These are phyloP conservation scores for Eufriesea mexicana DNA, from an alignment of 1,140 invertebrate genomes.

Conservation along the genomic window DNA sequence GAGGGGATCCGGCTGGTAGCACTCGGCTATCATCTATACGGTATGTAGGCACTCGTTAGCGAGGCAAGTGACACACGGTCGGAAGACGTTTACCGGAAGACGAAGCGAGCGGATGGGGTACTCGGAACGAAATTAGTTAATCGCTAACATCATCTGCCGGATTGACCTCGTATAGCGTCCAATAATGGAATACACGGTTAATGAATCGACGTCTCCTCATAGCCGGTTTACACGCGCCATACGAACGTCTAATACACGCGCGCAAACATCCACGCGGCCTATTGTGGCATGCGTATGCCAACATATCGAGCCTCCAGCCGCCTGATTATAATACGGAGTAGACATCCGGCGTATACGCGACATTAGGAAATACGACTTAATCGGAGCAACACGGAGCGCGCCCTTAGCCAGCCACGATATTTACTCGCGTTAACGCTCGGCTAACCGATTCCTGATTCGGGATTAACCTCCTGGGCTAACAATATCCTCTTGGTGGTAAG, in stretches of 20 bases:
- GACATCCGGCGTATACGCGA: slow-evolving; percentile 22
- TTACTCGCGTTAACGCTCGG: slow-evolving; percentile 50
- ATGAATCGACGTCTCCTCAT: slow-evolving; percentile 62
- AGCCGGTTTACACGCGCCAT: slow-evolving; percentile 44
- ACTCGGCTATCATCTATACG: too few species aligned
- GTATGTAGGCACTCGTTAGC: too few species aligned
- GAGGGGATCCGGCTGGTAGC: background rate
- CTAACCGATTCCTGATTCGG: slow-evolving; percentile 48
- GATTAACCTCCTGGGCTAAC: slow-evolving; percentile 32
- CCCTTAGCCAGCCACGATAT: slow-evolving; percentile 42
- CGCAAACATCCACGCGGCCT: slow-evolving; percentile 51
- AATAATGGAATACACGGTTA: slow-evolving; percentile 52
- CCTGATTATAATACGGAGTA: slow-evolving; percentile 54
- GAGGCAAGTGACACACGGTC: too few species aligned
- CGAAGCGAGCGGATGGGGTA: too few species aligned
- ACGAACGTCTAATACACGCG: slow-evolving; percentile 63
- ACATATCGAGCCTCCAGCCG: slow-evolving; percentile 18
- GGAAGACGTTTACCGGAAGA: too few species aligned
- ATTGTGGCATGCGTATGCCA: slow-evolving; percentile 35
- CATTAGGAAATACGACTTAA: slow-evolving; percentile 61
- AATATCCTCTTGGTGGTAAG: too few species aligned
- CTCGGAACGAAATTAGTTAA: slow-evolving; percentile 6
- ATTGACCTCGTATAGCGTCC: slow-evolving; percentile 9
- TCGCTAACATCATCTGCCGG: slow-evolving; percentile 42
- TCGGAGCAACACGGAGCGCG: slow-evolving; percentile 44